These are phyloP conservation scores for Cataglyphis hispanica DNA, from an alignment of 1,140 invertebrate species.

Conservation along the genomic window DNA sequence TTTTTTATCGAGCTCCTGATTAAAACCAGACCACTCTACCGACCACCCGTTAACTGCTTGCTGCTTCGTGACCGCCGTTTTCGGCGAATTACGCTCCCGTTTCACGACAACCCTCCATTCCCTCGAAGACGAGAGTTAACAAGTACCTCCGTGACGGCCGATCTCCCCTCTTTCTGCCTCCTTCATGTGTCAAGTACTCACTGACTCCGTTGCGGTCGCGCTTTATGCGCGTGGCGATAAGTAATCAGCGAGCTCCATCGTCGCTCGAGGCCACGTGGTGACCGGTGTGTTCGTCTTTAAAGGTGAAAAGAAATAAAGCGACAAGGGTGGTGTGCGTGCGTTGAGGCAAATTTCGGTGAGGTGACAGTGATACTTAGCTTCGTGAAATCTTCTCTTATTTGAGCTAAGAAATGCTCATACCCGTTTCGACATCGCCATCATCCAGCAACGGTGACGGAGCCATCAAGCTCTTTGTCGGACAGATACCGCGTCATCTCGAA, in stretches of 20 bases:
- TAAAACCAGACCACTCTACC: constrained; percentile 73
- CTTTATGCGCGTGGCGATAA: constrained; percentile 67
- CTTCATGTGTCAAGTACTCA: constrained; percentile 67
- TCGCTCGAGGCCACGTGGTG: constrained; percentile 49
- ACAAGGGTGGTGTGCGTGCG: not conserved
- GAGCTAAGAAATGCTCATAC: constrained; percentile 77
- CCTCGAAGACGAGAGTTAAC: constrained; percentile 69
- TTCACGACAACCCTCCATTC: constrained; percentile 57
- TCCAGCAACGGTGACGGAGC: constrained; percentile 86
- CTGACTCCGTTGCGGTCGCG: constrained; percentile 60
- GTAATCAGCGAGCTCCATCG: constrained; percentile 52
- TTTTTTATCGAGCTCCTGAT: constrained; percentile 77
- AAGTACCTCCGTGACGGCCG: constrained; percentile 70
- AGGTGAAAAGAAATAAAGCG: not conserved
- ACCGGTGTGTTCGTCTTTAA: constrained; percentile 36
- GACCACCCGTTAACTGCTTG: constrained; percentile 24
- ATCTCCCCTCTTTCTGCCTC: not conserved
- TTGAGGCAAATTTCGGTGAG: not conserved
- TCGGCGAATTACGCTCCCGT: constrained; percentile 71
- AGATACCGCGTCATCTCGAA: constrained; percentile 96
- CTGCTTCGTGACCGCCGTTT: constrained; percentile 51
- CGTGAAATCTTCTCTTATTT: not conserved
- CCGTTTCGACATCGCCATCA: constrained; percentile 67
- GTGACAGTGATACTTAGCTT: not conserved
- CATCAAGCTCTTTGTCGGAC: constrained; percentile 96